phyloP scores from a whole-genome alignment of 1,140 invertebrate genomes.

The Oreohelix idahoensis region DNA sequence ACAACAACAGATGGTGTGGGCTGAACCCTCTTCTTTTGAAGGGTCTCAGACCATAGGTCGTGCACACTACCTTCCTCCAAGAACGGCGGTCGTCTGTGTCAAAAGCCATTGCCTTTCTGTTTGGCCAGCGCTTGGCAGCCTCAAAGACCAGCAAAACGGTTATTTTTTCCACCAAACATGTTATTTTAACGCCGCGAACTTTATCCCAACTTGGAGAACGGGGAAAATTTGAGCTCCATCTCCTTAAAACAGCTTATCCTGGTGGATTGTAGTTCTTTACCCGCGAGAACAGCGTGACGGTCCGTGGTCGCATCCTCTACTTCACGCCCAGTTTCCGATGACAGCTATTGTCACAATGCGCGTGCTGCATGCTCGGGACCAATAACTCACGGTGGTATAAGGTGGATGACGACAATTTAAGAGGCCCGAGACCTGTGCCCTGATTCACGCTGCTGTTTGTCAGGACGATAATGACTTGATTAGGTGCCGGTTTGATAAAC shows the following conservation, averaged over 20 bases:
- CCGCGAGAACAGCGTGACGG: background rate
- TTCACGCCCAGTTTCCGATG: background rate
- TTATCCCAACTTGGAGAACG: background rate
- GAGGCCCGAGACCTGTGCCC: background rate
- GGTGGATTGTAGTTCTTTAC: background rate
- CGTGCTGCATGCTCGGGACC: background rate
- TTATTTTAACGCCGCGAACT: constrained; percentile 17
- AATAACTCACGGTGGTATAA: constrained; percentile 17
- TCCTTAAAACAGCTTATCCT: background rate
- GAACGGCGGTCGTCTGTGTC: background rate
- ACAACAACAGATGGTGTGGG: constrained; percentile 24
- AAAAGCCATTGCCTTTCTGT: constrained; percentile 21
- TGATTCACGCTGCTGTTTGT: background rate
- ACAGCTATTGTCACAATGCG: constrained; percentile 14
- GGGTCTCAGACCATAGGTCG: background rate
- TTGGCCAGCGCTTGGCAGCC: background rate
- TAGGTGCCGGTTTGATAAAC: background rate
- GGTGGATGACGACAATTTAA: background rate
- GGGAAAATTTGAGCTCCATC: background rate
- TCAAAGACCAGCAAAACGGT: background rate
- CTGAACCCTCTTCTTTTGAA: background rate
- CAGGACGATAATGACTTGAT: background rate
- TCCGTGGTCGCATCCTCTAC: background rate
- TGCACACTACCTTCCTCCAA: background rate
- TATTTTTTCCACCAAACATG: constrained; percentile 27